These are phyloP conservation scores for Rhinopomastus cyanomelas DNA, from an alignment of 2,113 vertebrate genomes.

Conservation along the genomic window DNA sequence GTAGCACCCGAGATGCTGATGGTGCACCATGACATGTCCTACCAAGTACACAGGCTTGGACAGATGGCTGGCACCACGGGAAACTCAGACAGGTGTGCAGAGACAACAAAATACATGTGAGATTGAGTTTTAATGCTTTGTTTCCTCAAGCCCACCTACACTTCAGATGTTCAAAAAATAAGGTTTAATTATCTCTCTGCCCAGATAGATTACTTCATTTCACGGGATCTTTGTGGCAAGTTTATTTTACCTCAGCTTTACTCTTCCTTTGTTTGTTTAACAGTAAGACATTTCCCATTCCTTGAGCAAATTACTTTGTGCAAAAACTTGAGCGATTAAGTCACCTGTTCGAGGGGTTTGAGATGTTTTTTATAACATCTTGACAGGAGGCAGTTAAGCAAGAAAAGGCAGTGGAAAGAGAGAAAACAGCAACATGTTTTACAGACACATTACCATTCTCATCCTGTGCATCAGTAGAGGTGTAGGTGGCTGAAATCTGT, in stretches of 20 bases:
- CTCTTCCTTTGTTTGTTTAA: not conserved
- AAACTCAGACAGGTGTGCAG: constrained; percentile 5
- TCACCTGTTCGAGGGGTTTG: not conserved
- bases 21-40: not conserved
- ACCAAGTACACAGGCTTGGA: not conserved
- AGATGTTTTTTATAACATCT: not conserved
- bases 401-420: not conserved
- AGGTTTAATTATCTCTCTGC: constrained; percentile 11
- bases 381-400: not conserved
- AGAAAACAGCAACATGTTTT: not conserved
- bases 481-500: constrained; percentile 26
- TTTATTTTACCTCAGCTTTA: not conserved
- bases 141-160: constrained; percentile 44
- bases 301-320: too few species aligned
- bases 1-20: not conserved
- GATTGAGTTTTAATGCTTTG: constrained; percentile 22
- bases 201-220: not conserved
- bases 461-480: not conserved
- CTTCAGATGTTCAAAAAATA: constrained; percentile 45
- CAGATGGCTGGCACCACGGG: constrained; percentile 14
- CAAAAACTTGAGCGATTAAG: not conserved
- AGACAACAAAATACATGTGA: constrained; percentile 6
- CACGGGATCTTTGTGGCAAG: not conserved
- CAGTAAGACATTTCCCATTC: not conserved
- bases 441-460: not conserved